Evolutionary conservation across 2,888 invertebrate genomes (phyloP).

Genomic region (Sycophila texana): DNA sequence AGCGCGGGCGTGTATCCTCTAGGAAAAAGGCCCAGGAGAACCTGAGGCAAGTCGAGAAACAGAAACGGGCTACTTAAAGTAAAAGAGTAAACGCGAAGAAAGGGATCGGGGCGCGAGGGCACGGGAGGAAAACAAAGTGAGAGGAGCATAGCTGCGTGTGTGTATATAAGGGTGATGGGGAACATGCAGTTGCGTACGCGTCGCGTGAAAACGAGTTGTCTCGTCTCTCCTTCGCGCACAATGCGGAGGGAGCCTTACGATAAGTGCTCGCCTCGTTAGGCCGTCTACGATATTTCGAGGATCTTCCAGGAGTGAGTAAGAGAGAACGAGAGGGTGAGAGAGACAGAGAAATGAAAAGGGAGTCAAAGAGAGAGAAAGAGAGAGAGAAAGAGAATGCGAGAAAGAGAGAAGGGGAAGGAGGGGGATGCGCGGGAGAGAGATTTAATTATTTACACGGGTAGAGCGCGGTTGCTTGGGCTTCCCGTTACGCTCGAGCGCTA

Average conservation of each 20-base stretch:
- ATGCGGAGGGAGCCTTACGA: conserved; percentile 20
- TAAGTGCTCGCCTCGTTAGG: conserved; percentile 46
- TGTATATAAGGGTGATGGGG: neutral
- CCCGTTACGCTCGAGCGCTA: neutral
- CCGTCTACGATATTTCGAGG: conserved; percentile 25
- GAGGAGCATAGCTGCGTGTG: neutral
- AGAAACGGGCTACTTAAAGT: neutral
- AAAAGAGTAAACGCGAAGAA: conserved; percentile 9
- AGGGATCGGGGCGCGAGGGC: neutral
- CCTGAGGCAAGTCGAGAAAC: too few species aligned
- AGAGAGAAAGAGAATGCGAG: too few species aligned
- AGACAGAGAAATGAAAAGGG: too few species aligned
- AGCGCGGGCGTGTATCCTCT: too few species aligned
- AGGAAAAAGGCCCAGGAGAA: too few species aligned
- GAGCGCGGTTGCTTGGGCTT: neutral
- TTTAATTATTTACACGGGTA: conserved; percentile 48
- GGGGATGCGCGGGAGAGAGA: conserved; percentile 6
- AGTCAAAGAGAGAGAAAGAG: too few species aligned
- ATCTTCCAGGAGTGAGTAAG: neutral
- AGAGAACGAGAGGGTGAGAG: too few species aligned
- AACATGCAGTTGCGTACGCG: neutral
- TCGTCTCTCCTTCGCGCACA: conserved; percentile 27
- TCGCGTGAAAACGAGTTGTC: conserved; percentile 27
- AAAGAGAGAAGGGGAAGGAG: neutral
- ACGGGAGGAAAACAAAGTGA: conserved; percentile 14